Base-by-base conservation (phyloP, 2,797 vertebrate genomes). In the Prunella strophiata region DNA sequence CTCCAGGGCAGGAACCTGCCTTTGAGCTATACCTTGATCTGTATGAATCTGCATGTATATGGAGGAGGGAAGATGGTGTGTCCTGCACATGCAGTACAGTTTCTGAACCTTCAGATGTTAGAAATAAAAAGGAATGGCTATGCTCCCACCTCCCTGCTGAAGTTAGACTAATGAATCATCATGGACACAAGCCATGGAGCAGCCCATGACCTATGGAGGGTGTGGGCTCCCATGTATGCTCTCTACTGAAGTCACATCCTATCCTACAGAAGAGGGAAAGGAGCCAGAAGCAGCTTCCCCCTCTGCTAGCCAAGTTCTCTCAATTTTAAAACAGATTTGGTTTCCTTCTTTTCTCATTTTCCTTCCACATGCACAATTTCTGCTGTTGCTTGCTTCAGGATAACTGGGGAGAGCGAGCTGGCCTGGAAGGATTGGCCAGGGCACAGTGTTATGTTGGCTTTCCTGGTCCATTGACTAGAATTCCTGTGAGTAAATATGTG, bases 361-460 rank as follows among this genome's bases (percentile, higher is more conserved):
- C 14, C 13, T 83, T 83, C 38, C 4, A 8, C 9, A 11, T 34
- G 12, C 38, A 32, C 2, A 17, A 45, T 22, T 85, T 51, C 42
- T 68, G 5, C 10, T 4, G 21, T 50, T 88, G 25, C 16, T 73
- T 40, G 13, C 67, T 43, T 16, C 18, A 45, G 65, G 13, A 32
- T 34, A 50, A 70, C 8, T 6, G 3, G 3, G 11, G 15, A 84
- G 19, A 51, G 13, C 0, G 0, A 13, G 10, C 47, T n/a, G 8
- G 20, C 34, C 55, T 77, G 65, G 20, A 25, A 52, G 16, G 25
- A 30, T 42, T 81, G 27, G 5, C 34, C 13, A 30, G 47, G 30
- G 11, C 22, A 13, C 1, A 10, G 19, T 23, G 38, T 6, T 47
- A 21, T 71, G 10, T 15, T 29, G 22, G 8, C 14, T 78, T 81